Evolutionary conservation across 2,888 invertebrate species (phyloP), one percentile per base, ranked within the genome.

Genomic region (Dicranocentrus wangi): DNA sequence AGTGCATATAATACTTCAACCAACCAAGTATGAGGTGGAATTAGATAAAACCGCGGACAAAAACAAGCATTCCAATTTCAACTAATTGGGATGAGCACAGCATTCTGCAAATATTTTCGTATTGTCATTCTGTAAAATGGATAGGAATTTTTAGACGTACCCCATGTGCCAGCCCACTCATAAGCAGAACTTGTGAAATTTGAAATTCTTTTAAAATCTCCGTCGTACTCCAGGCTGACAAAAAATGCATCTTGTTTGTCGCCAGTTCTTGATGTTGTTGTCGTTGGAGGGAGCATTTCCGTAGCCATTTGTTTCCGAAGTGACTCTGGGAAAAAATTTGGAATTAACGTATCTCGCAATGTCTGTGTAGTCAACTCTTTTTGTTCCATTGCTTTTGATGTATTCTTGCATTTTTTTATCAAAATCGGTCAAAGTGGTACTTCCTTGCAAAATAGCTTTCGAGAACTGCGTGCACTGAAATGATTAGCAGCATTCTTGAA

Each of bases 201-300:
- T 1, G 43, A 47, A 7, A 72, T 47, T 27, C 15, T 25, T 51
- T 72, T 43, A 27, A 72, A 27, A 10, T 61, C 28, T n/a, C 27
- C 27, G 8, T 72, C 61, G 8, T 72, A 43, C 0, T 61, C 19
- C 1, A 72, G 10, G 0, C 27, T 47, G 32, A n/a, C 10, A 43
- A 25, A 72, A n/a, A n/a, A n/a, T n/a, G n/a, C n/a, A 1, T 19
- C 1, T 19, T 42, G 25, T 1, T 58, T 39, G 23, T 58, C 71
- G 23, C 19, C 53, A 17, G 19, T 1, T 19, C 19, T 17, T 3
- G 53, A 17, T 1, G 53, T 13, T 2, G 27, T 10, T 3, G 21
- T 27, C 10, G 66, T 66, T 17, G 66, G 23, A 25, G 71, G 70
- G n/a, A 73, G 13, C 13, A 73, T 72, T 1, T 47, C 28, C 1